phyloP scores from a whole-genome alignment of 2,888 invertebrate species.

The Macrosiphum euphorbiae region DNA sequence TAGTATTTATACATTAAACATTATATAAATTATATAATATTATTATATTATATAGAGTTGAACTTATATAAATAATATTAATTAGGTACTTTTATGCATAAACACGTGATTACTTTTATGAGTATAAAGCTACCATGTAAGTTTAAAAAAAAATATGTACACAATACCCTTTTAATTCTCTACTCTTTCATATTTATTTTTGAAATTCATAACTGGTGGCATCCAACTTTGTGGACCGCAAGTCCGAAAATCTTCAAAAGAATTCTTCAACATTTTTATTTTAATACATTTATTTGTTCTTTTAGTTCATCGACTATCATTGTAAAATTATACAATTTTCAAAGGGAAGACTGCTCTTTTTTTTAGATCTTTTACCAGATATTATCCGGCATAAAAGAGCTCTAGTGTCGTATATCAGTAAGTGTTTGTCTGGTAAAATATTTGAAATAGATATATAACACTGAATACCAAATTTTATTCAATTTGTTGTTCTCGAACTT shows the following conservation, averaged over 20 bases:
- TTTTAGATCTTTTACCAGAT: background rate
- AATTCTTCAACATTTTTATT: background rate
- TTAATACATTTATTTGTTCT: background rate
- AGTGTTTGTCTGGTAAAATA: constrained; percentile 11
- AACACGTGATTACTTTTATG: background rate
- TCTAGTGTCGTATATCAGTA: background rate
- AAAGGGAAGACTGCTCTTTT: background rate
- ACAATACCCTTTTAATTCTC: background rate
- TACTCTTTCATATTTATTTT: background rate
- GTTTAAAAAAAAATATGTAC: background rate
- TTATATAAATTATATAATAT: too few species aligned
- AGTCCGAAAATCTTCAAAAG: background rate
- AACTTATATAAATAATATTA: background rate
- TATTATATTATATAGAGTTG: background rate
- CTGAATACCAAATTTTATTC: background rate
- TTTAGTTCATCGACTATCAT: background rate
- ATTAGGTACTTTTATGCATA: background rate
- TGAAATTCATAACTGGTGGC: background rate
- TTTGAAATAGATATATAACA: background rate
- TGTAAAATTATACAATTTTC: background rate
- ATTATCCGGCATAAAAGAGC: background rate
- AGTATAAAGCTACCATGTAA: background rate
- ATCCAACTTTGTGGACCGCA: background rate
- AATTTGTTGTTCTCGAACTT: background rate
- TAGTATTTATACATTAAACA: background rate